phyloP scores from a whole-genome alignment of 2,113 vertebrate genomes.

The Solea senegalensis region DNA sequence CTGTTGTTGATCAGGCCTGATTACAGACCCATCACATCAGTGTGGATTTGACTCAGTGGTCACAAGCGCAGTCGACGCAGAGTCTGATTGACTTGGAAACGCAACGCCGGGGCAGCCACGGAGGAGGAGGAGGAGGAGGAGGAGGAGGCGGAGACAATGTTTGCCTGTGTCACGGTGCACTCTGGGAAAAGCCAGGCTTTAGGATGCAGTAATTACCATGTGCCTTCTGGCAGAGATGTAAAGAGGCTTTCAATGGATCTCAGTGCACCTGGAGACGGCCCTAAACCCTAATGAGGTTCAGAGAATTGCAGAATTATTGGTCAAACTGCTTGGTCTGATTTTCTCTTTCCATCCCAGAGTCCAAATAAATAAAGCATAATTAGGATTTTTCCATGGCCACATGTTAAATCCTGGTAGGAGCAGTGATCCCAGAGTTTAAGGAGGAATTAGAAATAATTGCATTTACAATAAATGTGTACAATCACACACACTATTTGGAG shows the following conservation, averaged over 20 bases:
- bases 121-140: slow-evolving; percentile 14
- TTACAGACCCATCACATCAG: too few species aligned
- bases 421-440: too few species aligned
- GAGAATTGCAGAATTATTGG: slow-evolving; percentile 17
- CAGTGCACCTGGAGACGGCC: slow-evolving; percentile 49
- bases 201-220: slow-evolving; percentile 61
- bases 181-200: slow-evolving; percentile 53
- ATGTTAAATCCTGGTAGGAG: too few species aligned
- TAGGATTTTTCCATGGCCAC: neutral
- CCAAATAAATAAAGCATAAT: neutral
- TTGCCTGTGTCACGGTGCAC: slow-evolving; percentile 26
- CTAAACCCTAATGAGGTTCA: slow-evolving; percentile 44
- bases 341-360: slow-evolving; percentile 3
- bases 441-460: too few species aligned
- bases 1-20: too few species aligned
- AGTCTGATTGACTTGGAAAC: too few species aligned
- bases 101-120: neutral
- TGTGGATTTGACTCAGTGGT: too few species aligned
- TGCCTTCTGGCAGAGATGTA: slow-evolving; percentile 57
- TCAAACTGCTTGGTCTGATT: neutral
- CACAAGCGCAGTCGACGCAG: too few species aligned
- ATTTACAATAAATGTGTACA: neutral
- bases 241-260: slow-evolving; percentile 74
- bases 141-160: neutral
- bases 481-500: neutral